Conservation (phyloP, 2,113 vertebrate species). For the Butorides virescens region DNA sequence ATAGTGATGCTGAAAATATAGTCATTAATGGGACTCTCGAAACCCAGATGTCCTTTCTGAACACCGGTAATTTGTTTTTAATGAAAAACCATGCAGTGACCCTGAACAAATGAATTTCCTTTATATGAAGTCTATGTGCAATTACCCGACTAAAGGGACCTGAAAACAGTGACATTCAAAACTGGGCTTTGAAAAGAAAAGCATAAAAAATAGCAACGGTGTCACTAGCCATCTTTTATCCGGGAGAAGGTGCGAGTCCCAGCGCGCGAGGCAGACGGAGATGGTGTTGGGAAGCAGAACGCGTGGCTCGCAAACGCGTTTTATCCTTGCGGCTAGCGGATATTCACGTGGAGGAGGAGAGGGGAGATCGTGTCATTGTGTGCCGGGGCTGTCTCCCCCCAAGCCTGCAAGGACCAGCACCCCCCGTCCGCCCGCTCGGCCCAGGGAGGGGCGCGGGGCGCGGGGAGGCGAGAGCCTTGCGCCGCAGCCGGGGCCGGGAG, state of each 20-base stretch:
- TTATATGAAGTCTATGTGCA: slow-evolving; percentile 89
- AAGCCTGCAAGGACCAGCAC: background rate
- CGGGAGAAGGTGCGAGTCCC: background rate
- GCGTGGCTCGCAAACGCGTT: fast-evolving
- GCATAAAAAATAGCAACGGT: background rate
- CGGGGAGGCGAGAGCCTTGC: background rate
- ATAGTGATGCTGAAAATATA: slow-evolving; percentile 79
- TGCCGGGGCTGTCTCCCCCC: background rate
- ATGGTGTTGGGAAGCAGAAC: background rate
- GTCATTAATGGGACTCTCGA: slow-evolving; percentile 91
- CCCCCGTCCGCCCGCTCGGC: background rate
- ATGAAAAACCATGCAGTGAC: slow-evolving; percentile 99
- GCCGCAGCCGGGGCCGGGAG: background rate
- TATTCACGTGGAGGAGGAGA: background rate
- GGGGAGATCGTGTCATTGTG: background rate
- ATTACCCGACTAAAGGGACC: slow-evolving; percentile 71
- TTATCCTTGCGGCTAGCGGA: background rate
- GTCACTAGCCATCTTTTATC: background rate
- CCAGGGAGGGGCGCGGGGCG: too few species aligned
- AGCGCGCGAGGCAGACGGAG: background rate
- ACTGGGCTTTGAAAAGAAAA: slow-evolving; percentile 22
- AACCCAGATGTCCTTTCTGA: slow-evolving; percentile 99
- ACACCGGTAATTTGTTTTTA: slow-evolving; percentile 99
- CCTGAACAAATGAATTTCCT: slow-evolving; percentile 99
- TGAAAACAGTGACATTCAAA: slow-evolving; percentile 66